Evolutionary conservation across 2,113 vertebrate species (phyloP).

Genomic region (Macrotis lagotis): DNA sequence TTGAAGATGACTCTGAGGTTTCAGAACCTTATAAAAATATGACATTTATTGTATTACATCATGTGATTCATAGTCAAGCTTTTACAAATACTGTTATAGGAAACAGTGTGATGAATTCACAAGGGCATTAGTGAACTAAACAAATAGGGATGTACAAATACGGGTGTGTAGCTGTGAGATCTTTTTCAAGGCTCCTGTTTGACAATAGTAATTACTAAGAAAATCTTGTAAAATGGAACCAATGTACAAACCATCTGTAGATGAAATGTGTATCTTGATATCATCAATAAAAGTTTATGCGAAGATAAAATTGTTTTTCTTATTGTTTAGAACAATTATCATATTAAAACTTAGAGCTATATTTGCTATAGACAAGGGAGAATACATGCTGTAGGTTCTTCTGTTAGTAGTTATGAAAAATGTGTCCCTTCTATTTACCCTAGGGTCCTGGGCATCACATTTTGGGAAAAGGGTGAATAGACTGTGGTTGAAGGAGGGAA

Average conservation of each 20-base stretch:
- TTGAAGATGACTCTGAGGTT: background rate
- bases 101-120: background rate
- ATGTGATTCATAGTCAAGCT: background rate
- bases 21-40: constrained; percentile 25
- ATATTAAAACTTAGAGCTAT: background rate
- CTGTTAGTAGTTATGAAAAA: background rate
- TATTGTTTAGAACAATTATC: background rate
- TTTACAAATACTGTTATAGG: constrained; percentile 7
- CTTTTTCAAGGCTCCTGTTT: background rate
- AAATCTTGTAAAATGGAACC: constrained; percentile 13
- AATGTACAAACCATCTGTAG: background rate
- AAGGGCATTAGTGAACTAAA: constrained; percentile 3
- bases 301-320: background rate
- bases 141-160: background rate
- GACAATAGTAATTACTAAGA: background rate
- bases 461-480: background rate
- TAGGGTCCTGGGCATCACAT: background rate
- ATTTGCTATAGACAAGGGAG: background rate
- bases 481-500: background rate
- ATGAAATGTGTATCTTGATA: background rate
- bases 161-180: background rate
- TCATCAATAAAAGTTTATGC: background rate
- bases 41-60: background rate
- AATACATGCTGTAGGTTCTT: background rate
- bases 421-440: background rate